These are phyloP conservation scores for Podarcis lilfordi DNA, from an alignment of 2,797 vertebrate species.

Conservation along the genomic window DNA sequence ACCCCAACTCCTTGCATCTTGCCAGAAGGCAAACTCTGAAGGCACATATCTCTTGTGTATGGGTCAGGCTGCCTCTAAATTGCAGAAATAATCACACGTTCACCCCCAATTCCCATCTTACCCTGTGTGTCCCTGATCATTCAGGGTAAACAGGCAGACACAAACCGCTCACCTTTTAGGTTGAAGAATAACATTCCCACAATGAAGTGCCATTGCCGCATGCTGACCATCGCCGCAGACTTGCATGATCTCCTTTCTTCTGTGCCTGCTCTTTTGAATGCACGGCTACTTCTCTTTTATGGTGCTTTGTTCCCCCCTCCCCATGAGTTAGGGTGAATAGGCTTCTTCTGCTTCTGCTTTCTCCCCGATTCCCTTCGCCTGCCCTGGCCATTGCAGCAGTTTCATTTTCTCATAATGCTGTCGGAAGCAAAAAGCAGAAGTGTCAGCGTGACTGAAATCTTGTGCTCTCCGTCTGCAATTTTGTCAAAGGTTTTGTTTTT, in stretches of 20 bases:
- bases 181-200: background rate
- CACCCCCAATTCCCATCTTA: background rate
- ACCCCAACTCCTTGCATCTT: background rate
- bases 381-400: background rate
- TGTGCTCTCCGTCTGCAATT: background rate
- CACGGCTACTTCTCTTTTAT: background rate
- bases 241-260: background rate
- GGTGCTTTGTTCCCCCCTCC: no score
- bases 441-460: background rate
- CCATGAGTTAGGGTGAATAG: background rate
- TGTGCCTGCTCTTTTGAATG: background rate
- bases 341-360: slow-evolving; percentile 9
- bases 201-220: background rate
- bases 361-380: background rate
- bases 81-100: background rate
- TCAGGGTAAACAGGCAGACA: background rate
- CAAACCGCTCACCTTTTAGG: background rate
- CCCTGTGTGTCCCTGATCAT: no score
- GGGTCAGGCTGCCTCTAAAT: background rate
- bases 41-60: background rate
- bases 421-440: background rate
- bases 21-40: background rate
- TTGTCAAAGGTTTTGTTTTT: background rate
- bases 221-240: background rate
- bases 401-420: background rate